phyloP scores from a whole-genome alignment of 2,113 vertebrate species.

The Eclectus roratus region DNA sequence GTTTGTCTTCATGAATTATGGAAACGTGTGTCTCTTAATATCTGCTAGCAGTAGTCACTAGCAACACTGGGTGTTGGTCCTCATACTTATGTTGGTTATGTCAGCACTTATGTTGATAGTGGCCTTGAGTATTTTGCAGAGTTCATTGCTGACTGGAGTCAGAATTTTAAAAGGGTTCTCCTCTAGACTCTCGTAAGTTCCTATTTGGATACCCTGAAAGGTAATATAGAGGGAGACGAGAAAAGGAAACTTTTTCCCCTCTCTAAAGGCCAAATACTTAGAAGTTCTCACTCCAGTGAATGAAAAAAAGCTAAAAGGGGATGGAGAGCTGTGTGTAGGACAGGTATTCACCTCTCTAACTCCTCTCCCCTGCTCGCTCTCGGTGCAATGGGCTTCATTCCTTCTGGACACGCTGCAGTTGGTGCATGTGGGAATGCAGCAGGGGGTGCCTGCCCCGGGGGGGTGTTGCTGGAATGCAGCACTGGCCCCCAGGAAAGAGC shows the following conservation, averaged over 20 bases:
- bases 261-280: not conserved
- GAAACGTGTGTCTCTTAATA: not conserved
- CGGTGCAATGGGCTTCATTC: rapidly evolving
- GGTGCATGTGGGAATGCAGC: not conserved
- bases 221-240: not conserved
- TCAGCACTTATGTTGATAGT: not conserved
- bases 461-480: not conserved
- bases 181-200: not conserved
- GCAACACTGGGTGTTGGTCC: not conserved
- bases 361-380: not conserved
- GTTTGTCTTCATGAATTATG: not conserved
- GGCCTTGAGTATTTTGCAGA: not conserved
- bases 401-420: not conserved
- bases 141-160: not conserved
- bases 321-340: not conserved
- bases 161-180: not conserved
- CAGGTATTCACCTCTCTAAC: not conserved
- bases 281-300: not conserved
- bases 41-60: not conserved
- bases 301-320: not conserved
- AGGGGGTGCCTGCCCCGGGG: not conserved
- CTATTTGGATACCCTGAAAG: not conserved
- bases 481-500: not conserved
- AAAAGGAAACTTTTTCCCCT: not conserved
- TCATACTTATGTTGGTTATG: not conserved